These are phyloP conservation scores for Taxidea taxus DNA, from an alignment of 2,113 vertebrate genomes.

Conservation along the genomic window DNA sequence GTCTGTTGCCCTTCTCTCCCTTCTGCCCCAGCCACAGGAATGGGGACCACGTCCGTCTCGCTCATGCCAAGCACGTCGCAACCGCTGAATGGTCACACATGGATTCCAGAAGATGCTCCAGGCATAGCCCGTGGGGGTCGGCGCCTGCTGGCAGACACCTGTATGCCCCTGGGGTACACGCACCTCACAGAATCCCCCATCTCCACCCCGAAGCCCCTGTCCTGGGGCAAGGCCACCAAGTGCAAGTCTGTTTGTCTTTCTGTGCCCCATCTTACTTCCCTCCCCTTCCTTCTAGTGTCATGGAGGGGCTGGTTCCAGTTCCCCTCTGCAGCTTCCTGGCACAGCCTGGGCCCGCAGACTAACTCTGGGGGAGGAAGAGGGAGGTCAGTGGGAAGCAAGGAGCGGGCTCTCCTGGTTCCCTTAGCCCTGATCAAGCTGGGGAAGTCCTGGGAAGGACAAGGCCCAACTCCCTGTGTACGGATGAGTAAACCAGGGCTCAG, in stretches of 20 bases:
- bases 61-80: not conserved
- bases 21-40: not conserved
- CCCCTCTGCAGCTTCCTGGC: not conserved
- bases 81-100: not conserved
- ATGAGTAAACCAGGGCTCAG: not conserved
- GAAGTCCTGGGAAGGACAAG: not conserved
- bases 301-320: not conserved
- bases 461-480: not conserved
- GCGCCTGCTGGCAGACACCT: not conserved
- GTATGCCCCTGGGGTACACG: not conserved
- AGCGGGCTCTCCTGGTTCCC: not conserved
- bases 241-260: not conserved
- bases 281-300: not conserved
- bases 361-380: not conserved
- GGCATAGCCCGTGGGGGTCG: not conserved
- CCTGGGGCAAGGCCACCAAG: not conserved
- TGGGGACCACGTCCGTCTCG: not conserved
- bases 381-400: not conserved
- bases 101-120: not conserved
- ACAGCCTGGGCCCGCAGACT: not conserved
- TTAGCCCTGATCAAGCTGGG: not conserved
- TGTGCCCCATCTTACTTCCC: not conserved
- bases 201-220: not conserved
- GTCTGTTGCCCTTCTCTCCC: not conserved
- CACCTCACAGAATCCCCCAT: rapidly evolving